phyloP scores from a whole-genome alignment of 2,797 vertebrate genomes.

The Rallus crepitans region DNA sequence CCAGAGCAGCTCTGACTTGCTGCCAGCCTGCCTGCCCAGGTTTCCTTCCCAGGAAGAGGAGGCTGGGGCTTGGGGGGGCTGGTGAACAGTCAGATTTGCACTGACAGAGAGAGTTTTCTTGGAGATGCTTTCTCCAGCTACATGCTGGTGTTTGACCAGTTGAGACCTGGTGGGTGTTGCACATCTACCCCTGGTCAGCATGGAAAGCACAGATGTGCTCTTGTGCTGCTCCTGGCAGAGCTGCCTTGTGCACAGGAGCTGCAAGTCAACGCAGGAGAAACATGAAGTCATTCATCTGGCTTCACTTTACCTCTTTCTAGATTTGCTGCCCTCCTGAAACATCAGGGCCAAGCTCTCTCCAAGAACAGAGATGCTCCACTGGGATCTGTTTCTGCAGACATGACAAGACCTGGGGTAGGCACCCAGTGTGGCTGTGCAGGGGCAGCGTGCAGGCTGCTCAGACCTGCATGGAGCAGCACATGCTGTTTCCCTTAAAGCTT shows the following conservation, averaged over 20 bases:
- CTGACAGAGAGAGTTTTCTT: background rate
- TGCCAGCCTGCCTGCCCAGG: background rate
- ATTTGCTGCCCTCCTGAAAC: background rate
- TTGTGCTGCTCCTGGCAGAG: background rate
- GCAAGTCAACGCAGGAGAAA: background rate
- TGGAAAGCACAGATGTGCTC: background rate
- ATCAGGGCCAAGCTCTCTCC: background rate
- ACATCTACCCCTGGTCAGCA: background rate
- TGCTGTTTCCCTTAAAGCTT: background rate
- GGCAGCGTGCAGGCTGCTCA: background rate
- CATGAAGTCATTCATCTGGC: background rate
- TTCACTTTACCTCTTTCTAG: background rate
- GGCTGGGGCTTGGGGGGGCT: background rate
- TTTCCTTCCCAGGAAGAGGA: background rate
- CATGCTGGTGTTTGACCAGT: background rate
- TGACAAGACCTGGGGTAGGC: background rate
- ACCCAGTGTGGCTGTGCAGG: background rate
- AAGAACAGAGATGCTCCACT: background rate
- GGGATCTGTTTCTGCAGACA: background rate
- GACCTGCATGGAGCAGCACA: background rate
- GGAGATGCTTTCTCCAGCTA: slow-evolving; percentile 11
- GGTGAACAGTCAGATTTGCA: background rate
- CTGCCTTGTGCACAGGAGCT: background rate
- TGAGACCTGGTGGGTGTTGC: background rate
- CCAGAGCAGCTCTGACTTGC: background rate